Evolutionary conservation across 2,888 invertebrate species (phyloP), one percentile per base, ranked within the genome.

Genomic region (Acanthosepion pharaonis): DNA sequence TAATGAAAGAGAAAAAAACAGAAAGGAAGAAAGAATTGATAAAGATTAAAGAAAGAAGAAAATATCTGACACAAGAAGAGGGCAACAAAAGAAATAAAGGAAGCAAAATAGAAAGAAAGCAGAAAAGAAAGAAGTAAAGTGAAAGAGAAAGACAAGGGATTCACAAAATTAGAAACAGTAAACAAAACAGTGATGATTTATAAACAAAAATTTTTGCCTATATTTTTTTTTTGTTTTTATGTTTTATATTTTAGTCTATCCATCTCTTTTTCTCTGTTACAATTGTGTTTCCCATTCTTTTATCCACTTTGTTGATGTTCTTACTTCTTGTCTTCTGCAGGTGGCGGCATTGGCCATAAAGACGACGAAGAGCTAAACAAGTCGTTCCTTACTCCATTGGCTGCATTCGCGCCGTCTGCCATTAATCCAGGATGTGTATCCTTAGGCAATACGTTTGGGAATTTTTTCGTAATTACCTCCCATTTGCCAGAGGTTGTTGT

Each of bases 321-420:
- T 78, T 78, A 78, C n/a, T 78, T n/a, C 78, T 78, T 78, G 78
- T 78, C 78, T n/a, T 78, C 78, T 78, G 78, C 78, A 78, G 78
- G 78, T 78, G 78, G 78, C 78, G 33, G n/a, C n/a, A 78, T 78
- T 78, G 78, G 78, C 78, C 78, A n/a, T n/a, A 33, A 78, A 15
- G 78, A 78, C 78, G 78, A 78, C n/a, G n/a, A 78, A 78, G 33
- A 15, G 33, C n/a, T 5, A 78, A 15, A 78, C 78, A 15, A 78
- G n/a, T n/a, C 33, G 78, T 78, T 33, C 78, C 78, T 78, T 78
- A 78, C n/a, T 78, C n/a, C n/a, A 18, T 18, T 15, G 33, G 9
- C n/a, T n/a, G n/a, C 78, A 11, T 78, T 78, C 78, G n/a, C 78
- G 33, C 78, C 78, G 78, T n/a, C 78, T 78, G n/a, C 78, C 78